Conservation (phyloP, 1,140 invertebrate species). For the Caenorhabditis brenneri region DNA sequence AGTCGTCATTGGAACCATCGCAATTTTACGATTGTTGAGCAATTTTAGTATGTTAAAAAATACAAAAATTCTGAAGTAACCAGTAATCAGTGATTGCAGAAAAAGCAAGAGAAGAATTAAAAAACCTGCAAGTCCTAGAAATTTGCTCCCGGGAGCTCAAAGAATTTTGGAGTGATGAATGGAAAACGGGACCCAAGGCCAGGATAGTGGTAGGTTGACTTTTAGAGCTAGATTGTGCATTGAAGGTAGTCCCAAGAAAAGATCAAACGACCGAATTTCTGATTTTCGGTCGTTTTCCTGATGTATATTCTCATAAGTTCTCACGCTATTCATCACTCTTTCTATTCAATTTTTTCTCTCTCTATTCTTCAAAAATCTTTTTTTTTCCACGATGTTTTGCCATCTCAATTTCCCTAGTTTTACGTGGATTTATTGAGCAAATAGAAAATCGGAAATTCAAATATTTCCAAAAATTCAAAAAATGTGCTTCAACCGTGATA, state of each 20-base stretch:
- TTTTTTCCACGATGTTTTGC: no score
- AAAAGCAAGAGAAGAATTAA: constrained; percentile 35
- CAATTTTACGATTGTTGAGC: constrained; percentile 38
- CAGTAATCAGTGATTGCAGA: neutral
- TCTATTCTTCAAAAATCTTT: neutral
- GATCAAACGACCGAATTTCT: neutral
- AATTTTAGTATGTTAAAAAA: constrained; percentile 35
- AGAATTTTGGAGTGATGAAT: constrained; percentile 36
- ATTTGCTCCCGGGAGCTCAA: constrained; percentile 10
- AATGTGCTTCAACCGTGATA: constrained; percentile 19
- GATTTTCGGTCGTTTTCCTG: neutral
- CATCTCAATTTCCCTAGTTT: no score
- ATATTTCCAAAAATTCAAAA: neutral
- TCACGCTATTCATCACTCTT: neutral
- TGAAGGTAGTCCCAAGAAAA: no score
- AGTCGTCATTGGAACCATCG: constrained; percentile 19
- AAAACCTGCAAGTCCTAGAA: neutral
- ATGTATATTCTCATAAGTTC: neutral
- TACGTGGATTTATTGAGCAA: neutral
- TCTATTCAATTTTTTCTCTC: neutral
- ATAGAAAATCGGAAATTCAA: neutral
- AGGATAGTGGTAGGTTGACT: neutral
- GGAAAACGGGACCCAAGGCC: constrained; percentile 1
- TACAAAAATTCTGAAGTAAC: neutral
- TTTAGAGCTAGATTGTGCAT: no score